Base-by-base conservation (phyloP, 64 coral and sea anemone genomes). In the Actinia tenebrosa region DNA sequence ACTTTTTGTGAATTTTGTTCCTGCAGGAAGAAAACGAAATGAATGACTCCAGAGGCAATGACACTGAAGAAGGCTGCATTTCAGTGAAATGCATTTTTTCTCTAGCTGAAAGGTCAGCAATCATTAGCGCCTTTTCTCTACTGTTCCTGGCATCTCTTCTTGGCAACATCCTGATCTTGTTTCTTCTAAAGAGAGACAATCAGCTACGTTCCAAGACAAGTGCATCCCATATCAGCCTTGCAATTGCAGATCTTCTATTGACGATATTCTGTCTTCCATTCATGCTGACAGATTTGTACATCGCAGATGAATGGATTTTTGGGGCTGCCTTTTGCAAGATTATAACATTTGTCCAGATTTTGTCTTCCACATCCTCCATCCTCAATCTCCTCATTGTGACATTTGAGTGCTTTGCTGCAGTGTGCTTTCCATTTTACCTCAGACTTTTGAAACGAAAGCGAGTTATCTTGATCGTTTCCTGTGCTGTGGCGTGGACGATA, bases 251-350 rank as follows among this genome's bases (percentile, higher is more conserved):
- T 22, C 87, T 95, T 68, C 90, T 95, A 13, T 50, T 89, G 22
- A 95, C 94, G 7, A 53, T 87, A 7, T 92, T 95, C 87, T 95
- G 94, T 37, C 88, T 95, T 37, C 94, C 94, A 44, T 72, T 89
- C 22, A 56, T 92, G 42, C 80, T 88, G 1, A 56, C 78, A 4
- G 84, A 89, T 53, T 17, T 89, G 3, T 95, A 92, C 75, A 89
- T 95, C 45, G 84, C 68, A 9, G 90, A 91, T 16, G 80, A 89
- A 44, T 95, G 94, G 94, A 63, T 87, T 6, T 92, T 95, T 44
- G 94, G 94, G 5, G 37, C 64, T 13, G 79, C 85, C 10, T 83
- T n/a, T 22, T 95, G 94, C 62, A 95, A 95, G 71, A 84, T 95
- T 10, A 84, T 87, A 18, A 68, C 60, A 37, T 92, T 95, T 64